Percentiles rank a stretch among this genome's conserved stretches.
Conservation (phyloP, 2,888 invertebrate species). For the Sarcophaga caerulescens region DNA sequence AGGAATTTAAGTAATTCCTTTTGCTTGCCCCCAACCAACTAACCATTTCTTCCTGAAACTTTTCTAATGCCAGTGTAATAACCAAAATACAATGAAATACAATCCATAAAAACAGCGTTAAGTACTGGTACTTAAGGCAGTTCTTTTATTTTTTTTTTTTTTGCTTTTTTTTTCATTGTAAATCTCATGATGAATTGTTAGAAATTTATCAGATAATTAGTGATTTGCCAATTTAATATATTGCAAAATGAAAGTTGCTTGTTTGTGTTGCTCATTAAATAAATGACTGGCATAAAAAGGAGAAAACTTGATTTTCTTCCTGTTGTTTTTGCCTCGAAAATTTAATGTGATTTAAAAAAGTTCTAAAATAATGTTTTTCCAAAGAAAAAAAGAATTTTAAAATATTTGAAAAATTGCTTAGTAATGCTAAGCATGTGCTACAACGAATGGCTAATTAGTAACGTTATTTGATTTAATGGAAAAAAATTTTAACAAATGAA, state of each 20-base stretch:
- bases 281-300: constrained; percentile 43
- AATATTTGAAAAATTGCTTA: neutral
- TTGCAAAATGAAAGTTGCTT: constrained; percentile 14
- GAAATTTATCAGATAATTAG: constrained; percentile 51
- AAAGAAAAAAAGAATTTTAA: neutral
- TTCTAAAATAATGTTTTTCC: neutral
- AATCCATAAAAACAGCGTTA: neutral
- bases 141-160: no score
- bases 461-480: neutral
- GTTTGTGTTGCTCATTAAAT: constrained; percentile 42
- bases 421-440: neutral
- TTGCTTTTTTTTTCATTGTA: neutral
- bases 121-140: constrained; percentile 30
- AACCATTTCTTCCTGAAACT: neutral
- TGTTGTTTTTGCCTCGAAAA: neutral
- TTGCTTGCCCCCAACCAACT: no score
- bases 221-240: constrained; percentile 41
- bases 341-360: neutral
- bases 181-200: constrained; percentile 43
- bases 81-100: neutral
- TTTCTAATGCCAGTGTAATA: neutral
- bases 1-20: no score
- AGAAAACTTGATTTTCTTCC: constrained; percentile 31
- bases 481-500: neutral
- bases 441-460: neutral